Conservation (phyloP, 2,797 vertebrate species). For the Rhodeus uyekii region DNA sequence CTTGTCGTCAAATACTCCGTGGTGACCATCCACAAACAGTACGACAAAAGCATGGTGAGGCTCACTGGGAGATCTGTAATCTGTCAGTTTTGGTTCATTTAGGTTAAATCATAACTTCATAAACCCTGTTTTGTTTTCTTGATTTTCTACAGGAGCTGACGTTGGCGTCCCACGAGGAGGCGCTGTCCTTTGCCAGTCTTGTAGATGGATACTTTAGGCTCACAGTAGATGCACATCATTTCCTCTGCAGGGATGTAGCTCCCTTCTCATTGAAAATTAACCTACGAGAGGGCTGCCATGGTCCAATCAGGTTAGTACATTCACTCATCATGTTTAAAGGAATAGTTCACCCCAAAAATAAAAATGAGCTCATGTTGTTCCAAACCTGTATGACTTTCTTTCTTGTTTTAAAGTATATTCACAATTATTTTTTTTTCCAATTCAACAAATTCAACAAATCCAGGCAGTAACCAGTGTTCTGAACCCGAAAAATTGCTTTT, state of each 20-base stretch:
- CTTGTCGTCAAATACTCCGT: constrained; percentile 78
- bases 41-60: constrained; percentile 82
- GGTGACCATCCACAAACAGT: constrained; percentile 83
- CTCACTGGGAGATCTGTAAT: neutral
- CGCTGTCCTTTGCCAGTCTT: constrained; percentile 80
- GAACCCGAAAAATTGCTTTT: neutral
- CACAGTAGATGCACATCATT: constrained; percentile 86
- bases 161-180: constrained; percentile 74
- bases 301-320: constrained; percentile 82
- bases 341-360: neutral
- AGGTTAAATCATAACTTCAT: neutral
- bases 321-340: neutral
- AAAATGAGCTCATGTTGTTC: neutral
- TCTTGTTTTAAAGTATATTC: neutral
- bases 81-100: neutral
- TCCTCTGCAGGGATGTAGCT: constrained; percentile 85
- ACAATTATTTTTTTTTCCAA: neutral
- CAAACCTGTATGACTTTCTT: neutral
- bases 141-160: constrained; percentile 74
- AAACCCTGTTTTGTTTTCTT: neutral
- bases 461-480: neutral
- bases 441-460: neutral
- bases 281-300: constrained; percentile 83
- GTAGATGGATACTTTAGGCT: constrained; percentile 87
- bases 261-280: constrained; percentile 81